A percentile compares a stretch with the other conserved stretches of the same genome.
These are phyloP conservation scores for Clusia tigrina DNA, from an alignment of 2,888 invertebrate genomes.

Conservation along the genomic window DNA sequence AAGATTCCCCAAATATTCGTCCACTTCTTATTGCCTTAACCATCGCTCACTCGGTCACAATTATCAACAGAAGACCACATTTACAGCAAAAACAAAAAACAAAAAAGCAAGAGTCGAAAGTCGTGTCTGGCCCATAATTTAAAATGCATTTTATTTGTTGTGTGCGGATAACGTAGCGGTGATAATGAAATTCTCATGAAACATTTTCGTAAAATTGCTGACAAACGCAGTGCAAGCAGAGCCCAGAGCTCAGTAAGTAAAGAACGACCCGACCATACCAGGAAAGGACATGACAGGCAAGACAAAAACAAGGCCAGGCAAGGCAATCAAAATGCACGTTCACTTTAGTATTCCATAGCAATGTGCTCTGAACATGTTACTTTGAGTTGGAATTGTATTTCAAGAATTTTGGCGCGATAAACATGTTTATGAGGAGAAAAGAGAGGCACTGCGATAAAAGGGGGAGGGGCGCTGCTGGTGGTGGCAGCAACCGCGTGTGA, in stretches of 20 bases:
- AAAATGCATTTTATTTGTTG: conserved; percentile 5
- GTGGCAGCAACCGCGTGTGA: neutral
- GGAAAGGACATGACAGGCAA: neutral
- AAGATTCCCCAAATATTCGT: no score
- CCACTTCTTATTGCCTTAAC: no score
- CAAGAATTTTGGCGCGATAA: conserved; percentile 3
- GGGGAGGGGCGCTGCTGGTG: neutral
- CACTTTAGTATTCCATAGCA: neutral
- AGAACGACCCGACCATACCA: neutral
- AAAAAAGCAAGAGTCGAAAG: neutral
- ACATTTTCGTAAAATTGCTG: conserved; percentile 1
- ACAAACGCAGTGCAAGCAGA: neutral
- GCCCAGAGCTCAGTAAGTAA: neutral
- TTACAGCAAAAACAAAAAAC: neutral
- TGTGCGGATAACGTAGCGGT: conserved; percentile 22
- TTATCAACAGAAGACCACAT: no score
- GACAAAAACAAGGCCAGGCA: neutral
- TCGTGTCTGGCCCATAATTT: conserved; percentile 13
- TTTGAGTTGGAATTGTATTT: neutral
- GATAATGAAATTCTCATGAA: conserved; percentile 33
- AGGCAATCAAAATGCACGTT: conserved; percentile 4
- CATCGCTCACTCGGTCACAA: no score
- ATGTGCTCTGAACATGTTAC: neutral
- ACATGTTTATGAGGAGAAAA: neutral
- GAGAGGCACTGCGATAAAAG: neutral